Evolutionary conservation across 1,140 invertebrate species (phyloP).

Genomic region (Popillia japonica): DNA sequence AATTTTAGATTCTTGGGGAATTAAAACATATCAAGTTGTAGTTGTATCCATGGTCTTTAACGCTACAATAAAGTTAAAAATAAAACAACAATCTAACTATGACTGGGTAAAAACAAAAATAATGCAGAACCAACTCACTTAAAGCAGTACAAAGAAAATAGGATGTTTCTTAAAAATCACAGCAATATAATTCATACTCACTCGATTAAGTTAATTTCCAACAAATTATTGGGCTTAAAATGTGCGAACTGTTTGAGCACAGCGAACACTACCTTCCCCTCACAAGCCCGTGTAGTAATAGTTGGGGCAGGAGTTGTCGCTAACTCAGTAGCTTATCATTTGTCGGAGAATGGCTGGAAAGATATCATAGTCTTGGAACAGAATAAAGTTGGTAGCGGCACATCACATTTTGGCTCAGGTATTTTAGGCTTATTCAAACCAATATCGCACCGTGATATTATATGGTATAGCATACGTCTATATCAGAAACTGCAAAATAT

Average conservation of each 20-base stretch:
- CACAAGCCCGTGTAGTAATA: slow-evolving; percentile 69
- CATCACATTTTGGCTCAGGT: slow-evolving; percentile 73
- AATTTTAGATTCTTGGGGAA: too few relatives aligned
- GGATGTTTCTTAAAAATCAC: not conserved
- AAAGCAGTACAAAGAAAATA: too few relatives aligned
- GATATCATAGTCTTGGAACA: slow-evolving; percentile 73
- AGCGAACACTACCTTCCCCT: not conserved
- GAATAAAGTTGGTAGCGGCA: slow-evolving; percentile 72
- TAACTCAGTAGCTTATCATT: slow-evolving; percentile 74
- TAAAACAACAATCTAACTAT: too few relatives aligned
- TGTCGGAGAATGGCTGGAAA: slow-evolving; percentile 69
- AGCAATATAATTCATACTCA: not conserved
- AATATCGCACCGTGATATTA: slow-evolving; percentile 67
- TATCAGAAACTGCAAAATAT: slow-evolving; percentile 70
- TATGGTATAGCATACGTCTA: slow-evolving; percentile 69
- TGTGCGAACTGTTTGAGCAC: not conserved
- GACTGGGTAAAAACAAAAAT: too few relatives aligned
- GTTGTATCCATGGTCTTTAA: too few relatives aligned
- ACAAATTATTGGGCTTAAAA: not conserved
- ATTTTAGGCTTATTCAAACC: slow-evolving; percentile 70
- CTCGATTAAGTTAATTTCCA: not conserved
- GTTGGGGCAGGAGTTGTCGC: slow-evolving; percentile 73
- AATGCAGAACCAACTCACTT: too few relatives aligned
- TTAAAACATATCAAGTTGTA: too few relatives aligned
- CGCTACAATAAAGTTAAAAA: too few relatives aligned